A percentile compares a stretch with the other conserved stretches of the same genome.
Evolutionary conservation across 2,888 invertebrate species (phyloP).

Genomic region (Lutraria lutraria): DNA sequence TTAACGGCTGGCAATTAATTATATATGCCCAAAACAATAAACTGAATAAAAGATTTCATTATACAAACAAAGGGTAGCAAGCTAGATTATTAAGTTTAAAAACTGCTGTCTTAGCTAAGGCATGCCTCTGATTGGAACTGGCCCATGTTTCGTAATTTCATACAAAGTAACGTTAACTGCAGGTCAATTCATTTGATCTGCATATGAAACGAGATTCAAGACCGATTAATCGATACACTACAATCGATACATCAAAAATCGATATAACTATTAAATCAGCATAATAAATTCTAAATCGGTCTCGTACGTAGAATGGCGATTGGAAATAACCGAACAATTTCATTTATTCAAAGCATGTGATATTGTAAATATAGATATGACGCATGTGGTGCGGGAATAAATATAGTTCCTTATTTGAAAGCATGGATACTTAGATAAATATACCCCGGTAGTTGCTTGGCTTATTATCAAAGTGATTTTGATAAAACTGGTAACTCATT

Average conservation of each 20-base stretch:
- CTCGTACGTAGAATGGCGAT: too few species aligned
- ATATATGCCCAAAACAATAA: too few species aligned
- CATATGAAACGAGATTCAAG: neutral
- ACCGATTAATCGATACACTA: neutral
- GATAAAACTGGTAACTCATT: neutral
- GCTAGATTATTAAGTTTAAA: too few species aligned
- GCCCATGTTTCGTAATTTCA: too few species aligned
- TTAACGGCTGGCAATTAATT: too few species aligned
- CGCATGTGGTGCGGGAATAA: neutral
- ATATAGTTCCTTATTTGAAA: neutral
- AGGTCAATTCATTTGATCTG: too few species aligned
- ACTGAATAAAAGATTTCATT: too few species aligned
- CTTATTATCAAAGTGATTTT: neutral
- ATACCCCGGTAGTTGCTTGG: neutral
- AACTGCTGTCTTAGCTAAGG: too few species aligned
- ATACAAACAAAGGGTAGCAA: too few species aligned
- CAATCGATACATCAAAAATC: neutral
- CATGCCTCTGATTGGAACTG: too few species aligned
- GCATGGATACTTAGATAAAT: conserved; percentile 12
- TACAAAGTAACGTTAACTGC: too few species aligned
- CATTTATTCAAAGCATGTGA: neutral
- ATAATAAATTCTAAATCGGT: too few species aligned
- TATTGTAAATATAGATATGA: conserved; percentile 1
- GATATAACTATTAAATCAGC: neutral
- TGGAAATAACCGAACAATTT: neutral